Percentiles rank a stretch among this genome's conserved stretches.
Conservation (phyloP, 1,140 invertebrate species). For the Zaprionus capensis region DNA sequence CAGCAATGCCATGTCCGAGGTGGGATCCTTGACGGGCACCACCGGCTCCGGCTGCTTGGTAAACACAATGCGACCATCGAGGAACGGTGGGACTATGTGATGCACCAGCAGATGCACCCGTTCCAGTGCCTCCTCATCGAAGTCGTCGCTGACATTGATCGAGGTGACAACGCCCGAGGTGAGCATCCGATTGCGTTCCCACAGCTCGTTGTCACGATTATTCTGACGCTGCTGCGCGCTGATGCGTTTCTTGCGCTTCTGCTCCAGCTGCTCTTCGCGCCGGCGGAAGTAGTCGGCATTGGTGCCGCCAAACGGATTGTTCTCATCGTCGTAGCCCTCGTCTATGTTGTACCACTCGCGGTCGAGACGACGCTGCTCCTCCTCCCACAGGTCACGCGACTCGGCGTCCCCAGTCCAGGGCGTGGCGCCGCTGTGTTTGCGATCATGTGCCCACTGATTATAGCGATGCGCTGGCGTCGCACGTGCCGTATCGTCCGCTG, state of each 20-base stretch:
- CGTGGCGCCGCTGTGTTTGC: constrained; percentile 87
- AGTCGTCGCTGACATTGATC: constrained; percentile 95
- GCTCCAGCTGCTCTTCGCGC: constrained; percentile 96
- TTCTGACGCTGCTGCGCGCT: constrained; percentile 97
- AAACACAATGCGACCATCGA: constrained; percentile 99
- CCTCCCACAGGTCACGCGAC: constrained; percentile 94
- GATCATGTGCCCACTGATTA: constrained; percentile 89
- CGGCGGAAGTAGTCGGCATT: constrained; percentile 94
- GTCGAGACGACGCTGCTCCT: constrained; percentile 96
- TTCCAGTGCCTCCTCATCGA: constrained; percentile 95
- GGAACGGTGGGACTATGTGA: constrained; percentile 99
- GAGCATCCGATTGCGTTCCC: constrained; percentile 99
- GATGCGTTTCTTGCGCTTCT: constrained; percentile 94
- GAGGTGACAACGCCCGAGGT: constrained; percentile 97
- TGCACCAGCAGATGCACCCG: constrained; percentile 98
- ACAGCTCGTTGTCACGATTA: constrained; percentile 98
- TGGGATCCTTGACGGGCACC: constrained; percentile 95
- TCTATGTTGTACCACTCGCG: constrained; percentile 98
- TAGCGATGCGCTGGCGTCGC: constrained; percentile 94
- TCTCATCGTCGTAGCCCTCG: constrained; percentile 96
- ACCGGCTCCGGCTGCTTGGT: constrained; percentile 99
- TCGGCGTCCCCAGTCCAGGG: constrained; percentile 87
- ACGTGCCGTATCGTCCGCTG: constrained; percentile 88
- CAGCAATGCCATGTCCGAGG: constrained; percentile 98
- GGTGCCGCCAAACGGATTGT: constrained; percentile 95